Conservation (phyloP, 2,113 vertebrate genomes). For the Dicentrarchus labrax region DNA sequence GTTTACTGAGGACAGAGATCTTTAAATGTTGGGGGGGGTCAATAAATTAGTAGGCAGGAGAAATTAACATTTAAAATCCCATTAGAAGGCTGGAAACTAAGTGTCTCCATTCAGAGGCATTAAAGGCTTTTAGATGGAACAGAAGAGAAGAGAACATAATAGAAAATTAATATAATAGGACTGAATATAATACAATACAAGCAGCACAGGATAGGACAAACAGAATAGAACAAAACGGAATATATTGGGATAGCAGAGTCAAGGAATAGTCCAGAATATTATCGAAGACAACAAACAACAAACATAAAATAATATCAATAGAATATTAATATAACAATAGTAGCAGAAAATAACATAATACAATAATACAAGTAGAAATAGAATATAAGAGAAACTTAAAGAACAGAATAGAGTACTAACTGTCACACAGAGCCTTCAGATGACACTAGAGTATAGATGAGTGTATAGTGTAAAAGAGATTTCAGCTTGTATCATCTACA, state of each 20-base stretch:
- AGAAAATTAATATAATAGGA: not conserved
- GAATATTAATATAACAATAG: no score
- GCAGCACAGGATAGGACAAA: not conserved
- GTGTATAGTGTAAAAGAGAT: not conserved
- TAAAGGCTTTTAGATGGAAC: constrained; percentile 22
- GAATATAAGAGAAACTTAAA: not conserved
- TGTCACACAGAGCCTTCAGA: constrained; percentile 2
- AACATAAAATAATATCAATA: not conserved
- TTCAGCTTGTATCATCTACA: constrained; percentile 10
- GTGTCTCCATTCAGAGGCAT: constrained; percentile 35
- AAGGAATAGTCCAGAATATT: no score
- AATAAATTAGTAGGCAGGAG: constrained; percentile 43
- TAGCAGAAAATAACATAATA: not conserved
- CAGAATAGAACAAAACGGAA: not conserved
- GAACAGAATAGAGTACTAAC: not conserved
- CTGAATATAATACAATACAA: not conserved
- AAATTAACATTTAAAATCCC: constrained; percentile 62
- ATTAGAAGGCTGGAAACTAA: constrained; percentile 32
- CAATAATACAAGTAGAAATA: not conserved
- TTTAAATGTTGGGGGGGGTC: constrained; percentile 28
- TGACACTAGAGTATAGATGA: not conserved
- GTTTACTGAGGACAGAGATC: constrained; percentile 27
- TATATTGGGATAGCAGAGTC: no score
- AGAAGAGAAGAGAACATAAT: not conserved
- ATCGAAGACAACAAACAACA: not conserved